Percentiles rank a stretch among this genome's conserved stretches.
Evolutionary conservation across 2,113 vertebrate genomes (phyloP).

Genomic region (Illadopsis cleaveri): DNA sequence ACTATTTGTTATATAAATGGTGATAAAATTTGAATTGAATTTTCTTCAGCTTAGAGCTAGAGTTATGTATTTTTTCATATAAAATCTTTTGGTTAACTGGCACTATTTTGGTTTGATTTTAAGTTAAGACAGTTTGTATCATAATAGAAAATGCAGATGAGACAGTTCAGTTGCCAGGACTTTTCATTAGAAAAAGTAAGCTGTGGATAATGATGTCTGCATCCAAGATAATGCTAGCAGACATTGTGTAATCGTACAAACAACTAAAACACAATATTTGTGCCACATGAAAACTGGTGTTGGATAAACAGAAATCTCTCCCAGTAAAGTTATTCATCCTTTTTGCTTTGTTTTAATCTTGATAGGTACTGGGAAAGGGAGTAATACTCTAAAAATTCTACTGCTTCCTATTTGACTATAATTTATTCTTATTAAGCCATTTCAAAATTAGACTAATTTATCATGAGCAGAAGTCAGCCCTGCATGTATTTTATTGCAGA

Average conservation of each 20-base stretch:
- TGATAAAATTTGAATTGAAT: not conserved
- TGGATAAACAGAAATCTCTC: not conserved
- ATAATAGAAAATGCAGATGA: not conserved
- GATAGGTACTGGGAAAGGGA: not conserved
- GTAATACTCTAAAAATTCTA: not conserved
- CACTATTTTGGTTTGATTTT: not conserved
- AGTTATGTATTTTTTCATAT: not conserved
- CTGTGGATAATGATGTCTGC: not conserved
- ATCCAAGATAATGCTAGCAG: not conserved
- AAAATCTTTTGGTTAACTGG: not conserved
- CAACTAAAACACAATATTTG: not conserved
- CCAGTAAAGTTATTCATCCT: not conserved
- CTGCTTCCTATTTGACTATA: not conserved
- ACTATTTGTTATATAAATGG: not conserved
- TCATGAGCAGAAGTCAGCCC: not conserved
- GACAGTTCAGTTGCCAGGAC: not conserved
- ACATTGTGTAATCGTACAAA: not conserved
- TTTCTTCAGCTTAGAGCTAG: not conserved
- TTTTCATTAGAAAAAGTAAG: not conserved
- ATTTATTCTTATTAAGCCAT: not conserved
- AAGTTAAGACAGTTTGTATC: not conserved
- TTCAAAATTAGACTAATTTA: slow-evolving; percentile 22
- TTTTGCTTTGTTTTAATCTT: not conserved
- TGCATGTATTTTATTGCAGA: not conserved
- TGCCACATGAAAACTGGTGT: not conserved